Evolutionary conservation across 2,113 vertebrate genomes (phyloP).

Genomic region (Dermatemys mawii): DNA sequence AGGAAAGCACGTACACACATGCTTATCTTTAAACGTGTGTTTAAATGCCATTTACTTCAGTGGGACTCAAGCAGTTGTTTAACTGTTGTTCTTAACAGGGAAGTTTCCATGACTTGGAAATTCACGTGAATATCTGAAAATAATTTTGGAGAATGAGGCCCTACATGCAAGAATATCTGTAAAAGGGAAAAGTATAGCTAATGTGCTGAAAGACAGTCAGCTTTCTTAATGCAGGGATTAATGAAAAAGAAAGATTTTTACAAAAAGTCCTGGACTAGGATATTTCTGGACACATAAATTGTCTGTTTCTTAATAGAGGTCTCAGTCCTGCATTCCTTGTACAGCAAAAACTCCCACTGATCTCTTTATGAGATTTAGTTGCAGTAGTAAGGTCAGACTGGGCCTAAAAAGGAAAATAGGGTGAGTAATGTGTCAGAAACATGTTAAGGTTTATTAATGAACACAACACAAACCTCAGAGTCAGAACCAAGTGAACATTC

Average conservation of each 20-base stretch:
- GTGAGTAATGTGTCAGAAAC: constrained; percentile 50
- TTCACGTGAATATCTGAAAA: constrained; percentile 1
- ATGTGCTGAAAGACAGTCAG: not conserved
- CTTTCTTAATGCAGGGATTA: constrained; percentile 42
- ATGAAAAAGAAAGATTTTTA: not conserved
- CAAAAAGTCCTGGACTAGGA: constrained; percentile 33
- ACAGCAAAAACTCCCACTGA: constrained; percentile 69
- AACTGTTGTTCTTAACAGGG: not conserved
- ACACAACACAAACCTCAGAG: constrained; percentile 65
- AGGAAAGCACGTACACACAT: not conserved
- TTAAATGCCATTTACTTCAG: not conserved
- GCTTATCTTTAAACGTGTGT: not conserved
- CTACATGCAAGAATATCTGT: constrained; percentile 38
- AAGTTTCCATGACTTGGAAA: not conserved
- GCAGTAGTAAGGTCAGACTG: constrained; percentile 13
- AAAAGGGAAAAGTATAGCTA: not conserved
- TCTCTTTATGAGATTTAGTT: constrained; percentile 66
- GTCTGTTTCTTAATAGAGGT: constrained; percentile 51
- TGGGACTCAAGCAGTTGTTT: not conserved
- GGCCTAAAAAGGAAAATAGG: constrained; percentile 46
- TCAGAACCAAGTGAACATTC: not conserved
- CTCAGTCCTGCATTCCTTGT: constrained; percentile 59
- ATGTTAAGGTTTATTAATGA: constrained; percentile 66
- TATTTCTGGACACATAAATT: constrained; percentile 52
- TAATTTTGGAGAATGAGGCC: not conserved